A percentile compares a stretch with the other conserved stretches of the same genome.
Conservation (phyloP, 2,888 invertebrate species). For the Lamellibrachia columna region DNA sequence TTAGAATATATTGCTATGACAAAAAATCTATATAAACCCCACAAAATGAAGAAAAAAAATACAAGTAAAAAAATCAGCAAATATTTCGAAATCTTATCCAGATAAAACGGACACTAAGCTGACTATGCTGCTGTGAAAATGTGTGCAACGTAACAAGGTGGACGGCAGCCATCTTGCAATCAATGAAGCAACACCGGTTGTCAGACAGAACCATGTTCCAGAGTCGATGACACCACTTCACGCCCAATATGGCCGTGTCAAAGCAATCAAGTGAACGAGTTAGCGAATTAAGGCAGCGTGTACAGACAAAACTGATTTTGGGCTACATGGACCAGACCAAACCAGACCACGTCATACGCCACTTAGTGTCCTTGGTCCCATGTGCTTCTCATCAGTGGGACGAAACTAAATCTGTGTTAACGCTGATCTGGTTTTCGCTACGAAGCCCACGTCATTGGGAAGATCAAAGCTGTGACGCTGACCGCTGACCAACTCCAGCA, state of each 20-base stretch:
- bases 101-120: no score
- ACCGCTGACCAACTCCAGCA: not conserved
- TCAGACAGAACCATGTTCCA: not conserved
- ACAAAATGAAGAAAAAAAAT: not conserved
- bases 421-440: not conserved
- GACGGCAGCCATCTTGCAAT: not conserved
- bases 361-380: not conserved
- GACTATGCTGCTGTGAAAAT: no score
- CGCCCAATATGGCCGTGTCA: not conserved
- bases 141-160: not conserved
- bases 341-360: not conserved
- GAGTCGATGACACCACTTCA: constrained; percentile 6
- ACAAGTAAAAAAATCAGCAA: not conserved
- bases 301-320: not conserved
- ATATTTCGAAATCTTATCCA: no score
- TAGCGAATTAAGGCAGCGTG: not conserved
- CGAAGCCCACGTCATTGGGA: not conserved
- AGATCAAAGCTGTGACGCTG: not conserved
- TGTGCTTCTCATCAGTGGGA: not conserved
- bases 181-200: not conserved
- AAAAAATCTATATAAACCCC: not conserved
- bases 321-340: not conserved
- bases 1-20: not conserved
- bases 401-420: not conserved
- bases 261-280: not conserved